These are phyloP conservation scores for Propithecus perrieri DNA, from an alignment of 2,797 vertebrate genomes.

Conservation along the genomic window DNA sequence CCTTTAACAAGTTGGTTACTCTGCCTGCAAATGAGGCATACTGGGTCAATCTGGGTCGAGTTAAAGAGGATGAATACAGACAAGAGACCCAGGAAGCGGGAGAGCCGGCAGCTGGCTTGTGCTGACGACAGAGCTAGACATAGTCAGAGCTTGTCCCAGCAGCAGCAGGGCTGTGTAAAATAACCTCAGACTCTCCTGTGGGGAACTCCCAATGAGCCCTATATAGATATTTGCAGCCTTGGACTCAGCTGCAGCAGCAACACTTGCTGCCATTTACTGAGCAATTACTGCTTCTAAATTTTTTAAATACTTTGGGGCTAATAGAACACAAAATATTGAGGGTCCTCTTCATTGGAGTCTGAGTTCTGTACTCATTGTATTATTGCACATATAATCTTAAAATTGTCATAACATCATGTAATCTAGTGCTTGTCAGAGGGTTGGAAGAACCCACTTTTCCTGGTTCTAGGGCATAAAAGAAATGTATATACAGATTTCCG, in stretches of 20 bases:
- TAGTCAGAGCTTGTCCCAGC: background rate
- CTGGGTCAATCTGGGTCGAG: background rate
- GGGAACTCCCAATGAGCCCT: background rate
- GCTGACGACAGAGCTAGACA: background rate
- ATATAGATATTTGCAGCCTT: background rate
- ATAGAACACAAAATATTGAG: background rate
- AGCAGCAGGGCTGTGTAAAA: background rate
- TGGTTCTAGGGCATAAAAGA: background rate
- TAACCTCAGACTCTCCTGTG: background rate
- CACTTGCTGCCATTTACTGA: conserved; percentile 25
- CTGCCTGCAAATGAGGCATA: background rate
- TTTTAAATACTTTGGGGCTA: background rate
- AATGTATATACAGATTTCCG: background rate
- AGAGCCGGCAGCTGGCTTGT: background rate
- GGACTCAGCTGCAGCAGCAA: background rate
- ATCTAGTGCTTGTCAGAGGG: background rate
- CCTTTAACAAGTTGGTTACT: conserved; percentile 22
- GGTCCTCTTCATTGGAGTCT: background rate
- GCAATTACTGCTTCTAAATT: background rate
- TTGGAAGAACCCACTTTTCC: background rate
- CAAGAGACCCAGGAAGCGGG: background rate
- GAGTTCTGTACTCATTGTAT: background rate
- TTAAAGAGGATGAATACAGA: background rate
- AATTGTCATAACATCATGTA: background rate
- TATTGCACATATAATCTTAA: background rate